These are phyloP conservation scores for Drosophila buzzatii DNA, from an alignment of 2,888 invertebrate species.

Conservation along the genomic window DNA sequence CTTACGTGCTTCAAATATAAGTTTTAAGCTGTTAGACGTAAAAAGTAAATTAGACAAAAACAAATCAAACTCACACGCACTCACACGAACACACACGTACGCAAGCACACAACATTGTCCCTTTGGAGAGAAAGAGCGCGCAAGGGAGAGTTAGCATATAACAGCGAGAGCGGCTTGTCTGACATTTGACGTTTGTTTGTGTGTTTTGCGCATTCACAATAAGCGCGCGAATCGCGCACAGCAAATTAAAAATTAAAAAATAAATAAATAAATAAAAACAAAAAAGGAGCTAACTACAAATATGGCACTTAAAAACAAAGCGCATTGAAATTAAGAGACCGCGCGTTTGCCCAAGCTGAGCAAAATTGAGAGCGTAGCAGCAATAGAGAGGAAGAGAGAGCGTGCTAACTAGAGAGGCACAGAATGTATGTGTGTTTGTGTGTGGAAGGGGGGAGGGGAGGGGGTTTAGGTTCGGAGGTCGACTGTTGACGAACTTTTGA, in stretches of 20 bases:
- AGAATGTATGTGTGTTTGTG: conserved; percentile 3
- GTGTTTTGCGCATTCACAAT: conserved; percentile 72
- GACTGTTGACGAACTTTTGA: conserved; percentile 62
- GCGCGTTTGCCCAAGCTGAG: conserved; percentile 14
- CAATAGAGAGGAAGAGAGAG: conserved; percentile 11
- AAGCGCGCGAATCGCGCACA: conserved; percentile 77
- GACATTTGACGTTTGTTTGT: conserved; percentile 75
- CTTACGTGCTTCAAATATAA: conserved; percentile 30
- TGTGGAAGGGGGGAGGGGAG: background rate
- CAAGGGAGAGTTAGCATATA: conserved; percentile 24
- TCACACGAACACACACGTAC: conserved; percentile 12
- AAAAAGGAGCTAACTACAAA: conserved; percentile 43
- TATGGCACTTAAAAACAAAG: conserved; percentile 47
- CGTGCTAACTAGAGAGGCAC: conserved; percentile 7
- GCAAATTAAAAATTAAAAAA: conserved; percentile 53
- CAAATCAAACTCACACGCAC: conserved; percentile 45
- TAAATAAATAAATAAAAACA: background rate
- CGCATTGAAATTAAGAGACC: conserved; percentile 40
- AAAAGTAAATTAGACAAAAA: conserved; percentile 44
- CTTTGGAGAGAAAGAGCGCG: conserved; percentile 4
- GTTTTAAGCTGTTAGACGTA: conserved; percentile 23
- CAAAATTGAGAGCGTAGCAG: background rate
- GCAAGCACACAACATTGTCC: background rate
- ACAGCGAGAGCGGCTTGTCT: conserved; percentile 56
- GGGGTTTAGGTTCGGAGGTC: background rate